Evolutionary conservation across 2,888 invertebrate species (phyloP), one percentile per base, ranked within the genome.

Genomic region (Agriopis marginaria): DNA sequence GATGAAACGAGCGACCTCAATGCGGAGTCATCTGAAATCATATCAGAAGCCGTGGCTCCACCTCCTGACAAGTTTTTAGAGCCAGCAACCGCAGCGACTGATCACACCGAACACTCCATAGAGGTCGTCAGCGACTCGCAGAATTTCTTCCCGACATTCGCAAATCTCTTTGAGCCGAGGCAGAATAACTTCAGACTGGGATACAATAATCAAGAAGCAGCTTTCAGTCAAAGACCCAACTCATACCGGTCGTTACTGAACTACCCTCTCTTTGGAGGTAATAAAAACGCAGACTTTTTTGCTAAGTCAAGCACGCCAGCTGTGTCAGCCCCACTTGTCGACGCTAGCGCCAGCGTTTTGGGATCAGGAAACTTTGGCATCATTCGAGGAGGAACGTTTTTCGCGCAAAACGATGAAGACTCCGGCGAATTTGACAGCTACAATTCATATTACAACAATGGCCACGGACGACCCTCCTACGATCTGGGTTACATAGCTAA

Each of bases 341-440:
- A 94, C 56, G 94, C 95, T 1, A 95, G 95, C 55, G 94, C 95
- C 32, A 95, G 96, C 55, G 94, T 97, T 12, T 89, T 98, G 7
- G 96, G 98, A 7, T 97, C 97, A 0, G 98, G 98, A 0, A 98
- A 98, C 87, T 98, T 98, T 81, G 97, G 97, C 0, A 97, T 98
- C 0, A 96, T 98, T 61, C 95, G 96, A 66, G 98, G 98, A 5
- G 98, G 98, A 6, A 98, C 98, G 4, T 98, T 97, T 90, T 97
- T 97, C 78, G 96, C 96, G 32, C 96, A 96, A 75, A 96, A 96
- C 77, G 97, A 97, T 73, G 96, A 96, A 79, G 96, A 96, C 53
- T 77, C 77, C 3, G 63, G 68, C 1, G 92, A 94, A 70, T 96
- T 95, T 55, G 96, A 95, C 79, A 94, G 91, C 73, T 96, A 95